Conservation (phyloP, 2,797 vertebrate genomes). For the Geotrypetes seraphini region DNA sequence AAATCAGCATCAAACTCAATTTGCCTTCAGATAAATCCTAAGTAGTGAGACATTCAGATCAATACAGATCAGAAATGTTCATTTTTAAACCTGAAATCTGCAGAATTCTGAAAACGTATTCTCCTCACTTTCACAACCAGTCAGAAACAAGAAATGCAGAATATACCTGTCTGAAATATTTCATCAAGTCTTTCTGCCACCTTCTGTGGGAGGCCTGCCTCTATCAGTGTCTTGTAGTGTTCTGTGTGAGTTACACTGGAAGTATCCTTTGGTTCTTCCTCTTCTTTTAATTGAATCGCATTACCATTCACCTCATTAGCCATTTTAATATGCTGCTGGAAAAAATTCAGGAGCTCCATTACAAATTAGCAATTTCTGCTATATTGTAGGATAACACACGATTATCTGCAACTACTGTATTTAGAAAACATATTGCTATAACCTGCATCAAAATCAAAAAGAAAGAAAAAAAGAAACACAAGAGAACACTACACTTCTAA, state of each 20-base stretch:
- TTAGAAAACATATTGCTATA: slow-evolving; percentile 64
- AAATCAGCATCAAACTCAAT: slow-evolving; percentile 50
- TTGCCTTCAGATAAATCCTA: slow-evolving; percentile 52
- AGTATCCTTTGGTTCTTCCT: slow-evolving; percentile 95
- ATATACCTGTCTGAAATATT: slow-evolving; percentile 95
- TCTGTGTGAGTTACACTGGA: slow-evolving; percentile 80
- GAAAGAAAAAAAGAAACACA: slow-evolving; percentile 38
- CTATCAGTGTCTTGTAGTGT: slow-evolving; percentile 90
- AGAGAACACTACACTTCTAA: slow-evolving; percentile 55
- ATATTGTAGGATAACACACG: slow-evolving; percentile 67
- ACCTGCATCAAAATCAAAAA: slow-evolving; percentile 47
- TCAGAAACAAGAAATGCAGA: slow-evolving; percentile 75
- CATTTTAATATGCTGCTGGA: slow-evolving; percentile 83
- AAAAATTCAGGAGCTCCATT: slow-evolving; percentile 74
- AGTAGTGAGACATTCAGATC: slow-evolving; percentile 62
- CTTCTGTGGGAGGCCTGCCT: slow-evolving; percentile 90
- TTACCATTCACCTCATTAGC: slow-evolving; percentile 96
- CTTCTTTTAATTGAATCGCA: slow-evolving; percentile 84
- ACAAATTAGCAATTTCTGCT: slow-evolving; percentile 72
- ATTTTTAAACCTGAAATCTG: slow-evolving; percentile 56
- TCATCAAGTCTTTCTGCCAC: slow-evolving; percentile 94
- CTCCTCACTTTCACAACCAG: slow-evolving; percentile 68
- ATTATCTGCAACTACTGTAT: slow-evolving; percentile 66
- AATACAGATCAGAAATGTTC: slow-evolving; percentile 55
- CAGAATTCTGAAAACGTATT: slow-evolving; percentile 61